These are phyloP conservation scores for Heterochromis multidens DNA, from an alignment of 2,113 vertebrate species.

Conservation along the genomic window DNA sequence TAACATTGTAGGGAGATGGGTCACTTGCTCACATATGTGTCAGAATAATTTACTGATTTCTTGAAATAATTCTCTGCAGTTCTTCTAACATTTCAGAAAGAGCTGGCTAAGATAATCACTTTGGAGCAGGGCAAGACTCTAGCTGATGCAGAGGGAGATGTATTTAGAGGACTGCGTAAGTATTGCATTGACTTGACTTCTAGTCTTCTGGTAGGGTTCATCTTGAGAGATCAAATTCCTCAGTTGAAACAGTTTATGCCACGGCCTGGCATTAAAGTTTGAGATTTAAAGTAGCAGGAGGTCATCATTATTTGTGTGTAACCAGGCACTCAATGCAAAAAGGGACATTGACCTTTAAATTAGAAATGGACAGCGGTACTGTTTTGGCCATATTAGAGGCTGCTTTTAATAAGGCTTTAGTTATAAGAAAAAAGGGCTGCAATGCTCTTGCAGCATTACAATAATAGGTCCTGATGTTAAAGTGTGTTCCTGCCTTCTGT, in stretches of 20 bases:
- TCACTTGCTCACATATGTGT: rapidly evolving
- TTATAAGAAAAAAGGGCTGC: not conserved
- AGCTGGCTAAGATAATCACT: constrained; percentile 90
- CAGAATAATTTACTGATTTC: not conserved
- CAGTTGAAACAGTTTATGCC: not conserved
- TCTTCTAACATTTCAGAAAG: constrained; percentile 81
- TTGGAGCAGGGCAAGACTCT: constrained; percentile 96
- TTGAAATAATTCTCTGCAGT: not conserved
- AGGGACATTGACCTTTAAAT: not conserved
- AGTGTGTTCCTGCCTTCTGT: not conserved
- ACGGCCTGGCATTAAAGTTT: not conserved
- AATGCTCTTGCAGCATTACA: not conserved
- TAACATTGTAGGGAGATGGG: constrained; percentile 83
- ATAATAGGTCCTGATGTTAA: not conserved
- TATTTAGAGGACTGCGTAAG: constrained; percentile 98
- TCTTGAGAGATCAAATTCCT: constrained; percentile 6
- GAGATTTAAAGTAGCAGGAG: not conserved
- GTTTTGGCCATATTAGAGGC: not conserved
- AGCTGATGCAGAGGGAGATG: constrained; percentile 96
- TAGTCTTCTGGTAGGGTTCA: not conserved
- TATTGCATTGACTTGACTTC: not conserved
- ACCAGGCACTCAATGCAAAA: not conserved
- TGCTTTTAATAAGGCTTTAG: not conserved
- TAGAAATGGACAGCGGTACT: not conserved
- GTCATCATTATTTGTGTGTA: constrained; percentile 14